Percentiles rank a stretch among this genome's conserved stretches.
Evolutionary conservation across 2,113 vertebrate genomes (phyloP).

Genomic region (Notarius quadriscutis): DNA sequence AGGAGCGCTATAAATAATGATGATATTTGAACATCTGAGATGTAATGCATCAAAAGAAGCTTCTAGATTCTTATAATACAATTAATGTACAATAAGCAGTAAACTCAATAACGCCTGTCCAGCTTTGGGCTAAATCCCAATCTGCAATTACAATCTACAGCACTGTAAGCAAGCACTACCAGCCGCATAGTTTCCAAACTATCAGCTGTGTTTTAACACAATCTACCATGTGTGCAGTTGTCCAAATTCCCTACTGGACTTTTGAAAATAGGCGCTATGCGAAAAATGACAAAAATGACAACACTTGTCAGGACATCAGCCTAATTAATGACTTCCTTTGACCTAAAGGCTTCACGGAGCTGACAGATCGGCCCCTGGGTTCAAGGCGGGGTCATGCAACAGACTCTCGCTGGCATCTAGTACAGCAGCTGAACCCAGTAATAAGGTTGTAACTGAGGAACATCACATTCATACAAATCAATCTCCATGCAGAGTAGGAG

Average conservation of each 20-base stretch:
- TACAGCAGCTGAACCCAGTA: slow-evolving; percentile 10
- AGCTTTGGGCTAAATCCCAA: not conserved
- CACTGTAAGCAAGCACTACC: not conserved
- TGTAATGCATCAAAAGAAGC: not conserved
- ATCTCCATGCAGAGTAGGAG: not conserved
- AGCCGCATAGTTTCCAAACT: not conserved
- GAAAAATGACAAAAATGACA: slow-evolving; percentile 31
- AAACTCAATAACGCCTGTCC: not conserved
- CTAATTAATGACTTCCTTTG: slow-evolving; percentile 36
- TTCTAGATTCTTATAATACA: not conserved
- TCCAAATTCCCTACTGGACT: not conserved
- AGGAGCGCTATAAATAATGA: not conserved
- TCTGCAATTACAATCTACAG: not conserved
- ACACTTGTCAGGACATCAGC: slow-evolving; percentile 29
- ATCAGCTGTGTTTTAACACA: not conserved
- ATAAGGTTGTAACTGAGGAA: not conserved
- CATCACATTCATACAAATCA: not conserved
- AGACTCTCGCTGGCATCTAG: slow-evolving; percentile 35
- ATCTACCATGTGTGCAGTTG: not conserved
- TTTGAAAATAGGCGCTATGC: slow-evolving; percentile 7
- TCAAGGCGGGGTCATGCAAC: slow-evolving; percentile 39
- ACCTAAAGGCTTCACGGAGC: not conserved
- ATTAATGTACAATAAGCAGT: slow-evolving; percentile 12
- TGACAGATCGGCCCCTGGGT: slow-evolving; percentile 33
- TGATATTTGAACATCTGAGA: not conserved